Evolutionary conservation across 2,888 invertebrate species (phyloP).

Genomic region (Mythimna ferrago): DNA sequence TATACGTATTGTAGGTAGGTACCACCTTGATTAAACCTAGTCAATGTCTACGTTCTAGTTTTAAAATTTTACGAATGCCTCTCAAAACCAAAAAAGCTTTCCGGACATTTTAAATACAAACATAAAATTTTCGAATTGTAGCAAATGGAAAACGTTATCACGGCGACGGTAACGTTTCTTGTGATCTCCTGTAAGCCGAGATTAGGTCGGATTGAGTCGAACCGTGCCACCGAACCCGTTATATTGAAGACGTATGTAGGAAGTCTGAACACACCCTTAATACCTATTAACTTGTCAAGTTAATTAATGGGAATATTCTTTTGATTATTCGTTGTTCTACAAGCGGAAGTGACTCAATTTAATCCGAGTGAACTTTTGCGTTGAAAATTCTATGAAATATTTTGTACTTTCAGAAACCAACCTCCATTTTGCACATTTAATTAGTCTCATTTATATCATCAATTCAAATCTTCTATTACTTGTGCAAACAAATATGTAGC

Average conservation of each 20-base stretch:
- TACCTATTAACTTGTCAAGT: conserved; percentile 70
- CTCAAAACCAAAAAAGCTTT: conserved; percentile 1
- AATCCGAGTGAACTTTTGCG: background rate
- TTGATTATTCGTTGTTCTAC: background rate
- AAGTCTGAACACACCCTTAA: conserved; percentile 68
- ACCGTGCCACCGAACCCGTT: conserved; percentile 72
- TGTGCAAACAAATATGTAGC: background rate
- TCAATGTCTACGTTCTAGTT: background rate
- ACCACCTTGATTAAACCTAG: background rate
- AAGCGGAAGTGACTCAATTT: background rate
- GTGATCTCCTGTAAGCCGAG: conserved; percentile 85
- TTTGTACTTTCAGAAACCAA: background rate
- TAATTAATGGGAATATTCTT: conserved; percentile 59
- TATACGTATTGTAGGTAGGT: background rate
- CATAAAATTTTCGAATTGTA: conserved; percentile 67
- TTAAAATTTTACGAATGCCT: background rate
- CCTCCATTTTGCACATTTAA: background rate
- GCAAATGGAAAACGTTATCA: conserved; percentile 80
- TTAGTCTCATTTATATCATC: background rate
- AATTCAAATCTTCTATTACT: background rate
- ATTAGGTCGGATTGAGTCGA: conserved; percentile 83
- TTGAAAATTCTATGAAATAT: background rate
- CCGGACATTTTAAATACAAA: conserved; percentile 30
- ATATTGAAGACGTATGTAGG: conserved; percentile 73
- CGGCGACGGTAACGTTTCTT: conserved; percentile 80